phyloP scores from a whole-genome alignment of 2,797 vertebrate genomes.

The Paramormyrops hopkinsi region DNA sequence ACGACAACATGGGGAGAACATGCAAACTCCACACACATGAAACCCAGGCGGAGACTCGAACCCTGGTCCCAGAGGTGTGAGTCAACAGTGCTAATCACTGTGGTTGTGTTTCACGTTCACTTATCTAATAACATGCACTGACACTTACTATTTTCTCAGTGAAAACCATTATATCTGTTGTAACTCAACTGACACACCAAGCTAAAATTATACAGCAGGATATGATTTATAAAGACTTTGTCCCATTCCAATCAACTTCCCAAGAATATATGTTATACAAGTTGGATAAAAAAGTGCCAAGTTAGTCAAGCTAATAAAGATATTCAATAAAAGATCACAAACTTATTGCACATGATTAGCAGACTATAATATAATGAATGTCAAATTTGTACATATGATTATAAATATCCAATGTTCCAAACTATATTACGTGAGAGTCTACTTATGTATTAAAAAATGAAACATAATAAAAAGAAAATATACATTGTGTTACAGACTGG shows the following conservation, averaged over 20 bases:
- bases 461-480: background rate
- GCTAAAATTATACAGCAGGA: background rate
- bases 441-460: background rate
- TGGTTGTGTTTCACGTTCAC: background rate
- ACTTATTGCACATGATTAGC: background rate
- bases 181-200: background rate
- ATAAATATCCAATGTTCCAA: background rate
- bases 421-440: background rate
- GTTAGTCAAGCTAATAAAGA: background rate
- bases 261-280: background rate
- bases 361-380: background rate
- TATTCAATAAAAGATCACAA: background rate
- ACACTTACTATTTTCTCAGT: background rate
- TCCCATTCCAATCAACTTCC: background rate
- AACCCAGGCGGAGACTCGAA: background rate
- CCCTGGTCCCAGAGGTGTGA: background rate
- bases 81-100: background rate
- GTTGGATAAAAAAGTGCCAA: background rate
- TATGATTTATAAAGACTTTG: background rate
- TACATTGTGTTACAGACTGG: background rate
- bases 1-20: background rate
- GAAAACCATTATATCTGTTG: background rate
- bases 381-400: background rate
- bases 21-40: background rate
- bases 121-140: background rate